Base-by-base conservation (phyloP, 2,113 vertebrate genomes). In the Dermatemys mawii region DNA sequence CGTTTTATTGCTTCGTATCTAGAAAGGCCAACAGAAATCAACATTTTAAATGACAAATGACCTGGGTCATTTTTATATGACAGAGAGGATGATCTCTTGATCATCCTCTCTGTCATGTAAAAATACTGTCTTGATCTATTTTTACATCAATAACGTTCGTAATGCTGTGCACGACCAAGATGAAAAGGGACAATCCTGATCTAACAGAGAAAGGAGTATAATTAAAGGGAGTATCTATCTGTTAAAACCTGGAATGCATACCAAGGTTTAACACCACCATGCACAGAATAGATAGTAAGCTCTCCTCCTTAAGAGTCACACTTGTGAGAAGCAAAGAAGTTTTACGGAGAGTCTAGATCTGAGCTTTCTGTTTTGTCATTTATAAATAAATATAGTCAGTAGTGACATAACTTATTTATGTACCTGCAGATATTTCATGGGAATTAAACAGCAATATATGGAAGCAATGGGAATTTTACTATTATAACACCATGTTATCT, bases 401-500 rank as follows among this genome's bases (percentile, higher is more conserved):
- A 86, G 73, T 83, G 57, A 67, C 63, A 97, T 95, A 89, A 95
- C 88, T 97, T 96, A 95, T 95, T 96, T 94, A 93, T 95, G 90
- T 94, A 96, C 93, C 96, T 93, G 89, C 93, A 93, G 96, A 90
- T 93, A 89, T 75, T 92, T 94, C 94, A 90, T 94, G 89, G 78
- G 96, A 97, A 96, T 90, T 90, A 89, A 93, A 94, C 8, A 88
- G 91, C 90, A 96, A 88, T 92, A 93, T 94, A 92, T 78, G 90
- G 67, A 86, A 95, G 88, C 93, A 60, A 86, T n/a, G 78, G 87
- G 93, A 96, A 96, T 93, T 94, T 96, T 96, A 92, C 93, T 93
- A 95, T 91, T 81, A 93, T 80, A 94, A 96, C 94, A 94, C 90
- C 87, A 63, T 89, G 94, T 95, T 96, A 94, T 95, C 97, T 96